Evolutionary conservation across 2,113 vertebrate species (phyloP).

Genomic region (Pollachius pollachius): DNA sequence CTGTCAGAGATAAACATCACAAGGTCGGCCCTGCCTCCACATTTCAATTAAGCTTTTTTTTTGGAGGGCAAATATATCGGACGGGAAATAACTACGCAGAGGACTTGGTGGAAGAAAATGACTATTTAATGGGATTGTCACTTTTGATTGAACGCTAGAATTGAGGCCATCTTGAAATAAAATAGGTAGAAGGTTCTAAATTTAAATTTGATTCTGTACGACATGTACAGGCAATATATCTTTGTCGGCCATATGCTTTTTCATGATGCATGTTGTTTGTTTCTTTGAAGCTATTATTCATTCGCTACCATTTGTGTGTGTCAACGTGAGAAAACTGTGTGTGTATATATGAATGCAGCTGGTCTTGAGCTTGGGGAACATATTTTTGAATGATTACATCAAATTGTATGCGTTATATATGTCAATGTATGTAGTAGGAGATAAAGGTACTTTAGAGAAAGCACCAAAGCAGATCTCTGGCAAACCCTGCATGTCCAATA

Average conservation of each 20-base stretch:
- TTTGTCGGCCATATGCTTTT: slow-evolving; percentile 16
- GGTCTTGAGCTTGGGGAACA: neutral
- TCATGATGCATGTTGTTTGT: neutral
- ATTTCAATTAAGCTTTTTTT: slow-evolving; percentile 71
- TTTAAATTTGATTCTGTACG: slow-evolving; percentile 34
- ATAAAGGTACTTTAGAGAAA: neutral
- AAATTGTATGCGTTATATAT: no score
- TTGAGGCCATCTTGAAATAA: slow-evolving; percentile 27
- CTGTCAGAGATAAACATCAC: slow-evolving; percentile 71
- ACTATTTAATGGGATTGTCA: slow-evolving; percentile 72
- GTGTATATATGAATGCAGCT: neutral
- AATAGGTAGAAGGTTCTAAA: slow-evolving; percentile 18
- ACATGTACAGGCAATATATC: neutral
- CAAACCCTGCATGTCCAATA: no score
- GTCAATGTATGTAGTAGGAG: neutral
- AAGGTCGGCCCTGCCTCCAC: slow-evolving; percentile 73
- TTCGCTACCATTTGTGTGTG: neutral
- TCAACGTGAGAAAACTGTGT: neutral
- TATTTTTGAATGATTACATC: no score
- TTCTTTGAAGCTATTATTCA: neutral
- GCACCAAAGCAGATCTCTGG: no score
- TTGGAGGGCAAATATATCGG: slow-evolving; percentile 52
- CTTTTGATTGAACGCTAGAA: slow-evolving; percentile 63
- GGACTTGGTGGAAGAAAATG: slow-evolving; percentile 59
- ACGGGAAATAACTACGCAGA: slow-evolving; percentile 18